These are phyloP conservation scores for Nipponia nippon DNA, from an alignment of 2,113 vertebrate genomes.

Conservation along the genomic window DNA sequence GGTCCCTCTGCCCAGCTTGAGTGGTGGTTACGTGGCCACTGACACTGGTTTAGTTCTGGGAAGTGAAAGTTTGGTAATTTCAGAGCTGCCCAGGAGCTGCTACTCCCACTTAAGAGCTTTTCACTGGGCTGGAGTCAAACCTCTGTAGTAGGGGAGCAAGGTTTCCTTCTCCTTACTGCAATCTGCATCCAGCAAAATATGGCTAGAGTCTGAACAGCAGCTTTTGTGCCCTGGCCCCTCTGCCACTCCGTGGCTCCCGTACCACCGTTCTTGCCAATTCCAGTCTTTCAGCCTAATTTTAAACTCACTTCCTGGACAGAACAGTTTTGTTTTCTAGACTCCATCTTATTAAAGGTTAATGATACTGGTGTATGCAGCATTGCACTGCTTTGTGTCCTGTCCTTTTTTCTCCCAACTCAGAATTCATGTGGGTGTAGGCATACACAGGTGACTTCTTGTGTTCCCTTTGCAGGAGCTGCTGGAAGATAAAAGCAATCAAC, in stretches of 20 bases:
- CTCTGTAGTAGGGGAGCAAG: neutral
- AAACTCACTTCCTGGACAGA: neutral
- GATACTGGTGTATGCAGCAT: neutral
- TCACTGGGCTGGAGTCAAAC: neutral
- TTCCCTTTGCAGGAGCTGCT: slow-evolving; percentile 81
- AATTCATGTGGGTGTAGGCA: neutral
- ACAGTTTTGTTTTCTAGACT: neutral
- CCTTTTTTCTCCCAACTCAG: neutral
- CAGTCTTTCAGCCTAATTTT: neutral
- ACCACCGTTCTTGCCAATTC: rapidly evolving
- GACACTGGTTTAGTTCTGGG: neutral
- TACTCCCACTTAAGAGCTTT: neutral
- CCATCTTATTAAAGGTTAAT: neutral
- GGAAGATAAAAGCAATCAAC: slow-evolving; percentile 84
- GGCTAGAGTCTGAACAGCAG: neutral
- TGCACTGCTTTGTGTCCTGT: neutral
- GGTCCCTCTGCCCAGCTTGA: neutral
- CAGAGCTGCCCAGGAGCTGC: neutral
- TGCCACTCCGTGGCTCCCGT: neutral
- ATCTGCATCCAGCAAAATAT: neutral
- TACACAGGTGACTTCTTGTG: neutral
- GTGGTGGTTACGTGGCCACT: neutral
- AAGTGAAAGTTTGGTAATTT: neutral
- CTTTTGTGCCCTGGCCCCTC: neutral
- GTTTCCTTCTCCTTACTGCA: neutral